Base-by-base conservation (phyloP, 2,113 vertebrate species). In the Sporophila hypoxantha region DNA sequence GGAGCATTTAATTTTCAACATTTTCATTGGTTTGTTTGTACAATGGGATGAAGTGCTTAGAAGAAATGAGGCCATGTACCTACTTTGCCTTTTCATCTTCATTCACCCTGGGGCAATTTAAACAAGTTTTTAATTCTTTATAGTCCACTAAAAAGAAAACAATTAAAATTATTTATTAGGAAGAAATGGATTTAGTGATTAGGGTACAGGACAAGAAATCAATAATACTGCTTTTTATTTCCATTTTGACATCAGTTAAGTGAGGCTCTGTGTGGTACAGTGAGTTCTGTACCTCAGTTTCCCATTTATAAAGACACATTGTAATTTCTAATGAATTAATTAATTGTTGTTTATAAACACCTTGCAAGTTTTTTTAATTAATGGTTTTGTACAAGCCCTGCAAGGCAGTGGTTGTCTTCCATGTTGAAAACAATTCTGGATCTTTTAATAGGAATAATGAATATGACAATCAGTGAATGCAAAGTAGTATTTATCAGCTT, bases 1-100 rank as follows among this genome's bases (percentile, higher is more conserved):
- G 34, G 30, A 93, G 22, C 30, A 91, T 85, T 92, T 91, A 92
- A 91, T 87, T 90, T 89, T 85, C 62, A 85, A 44, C 60, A 50
- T 81, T 82, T 90, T 75, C 25, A 46, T 77, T 74, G 36, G 60
- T 60, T 88, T 82, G 34, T 74, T 77, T 85, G 30, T 50, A 59
- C 19, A 64, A 49, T 44, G 36, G 8, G 52, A 49, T 70, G 15
- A 82, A 53, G 10, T 1, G 3, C 39, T 83, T 76, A 75, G 36
- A 82, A 26, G 25, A 90, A 89, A 70, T 21, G 39, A 87, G 25
- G 12, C 10, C 46, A 27, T 52, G 44, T 55, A 66, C 46, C 50
- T 82, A 10, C n/a, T 41, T 55, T 78, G 22, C 5, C 29, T 82
- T 90, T 82, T 81, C 67, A 77, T 81, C 49, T 69, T 80, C 26